Evolutionary conservation across 2,888 invertebrate species (phyloP), one percentile per base, ranked within the genome.

Genomic region (Drosophila hamatofila): DNA sequence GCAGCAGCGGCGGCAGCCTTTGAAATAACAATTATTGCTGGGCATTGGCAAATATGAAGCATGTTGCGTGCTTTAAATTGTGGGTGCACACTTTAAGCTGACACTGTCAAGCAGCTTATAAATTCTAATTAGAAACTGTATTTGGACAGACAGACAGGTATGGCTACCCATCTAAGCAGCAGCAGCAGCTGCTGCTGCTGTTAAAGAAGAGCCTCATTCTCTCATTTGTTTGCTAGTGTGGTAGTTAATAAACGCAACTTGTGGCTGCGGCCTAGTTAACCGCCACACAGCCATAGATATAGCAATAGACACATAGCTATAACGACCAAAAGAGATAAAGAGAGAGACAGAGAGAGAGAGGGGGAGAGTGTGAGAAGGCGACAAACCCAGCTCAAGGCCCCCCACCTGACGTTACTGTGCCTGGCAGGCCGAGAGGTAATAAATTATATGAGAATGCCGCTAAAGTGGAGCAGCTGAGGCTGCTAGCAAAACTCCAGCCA

Each of bases 401-500:
- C 39, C 39, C 70, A 65, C 64, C 79, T 65, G 63, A 62, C 63
- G 54, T 55, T 41, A 56, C 30, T 30, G 60, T 66, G 64, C 60
- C 70, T 86, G 79, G 62, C 81, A 61, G 67, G 54, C 65, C 66
- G 71, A 75, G 62, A 69, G 75, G 90, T 76, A 87, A 87, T 87
- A 87, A 87, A 87, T 87, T 87, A 87, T 84, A 89, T 81, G 88
- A 90, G 89, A 84, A 89, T 82, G 90, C 90, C 87, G 85, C 90
- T 77, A 90, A 86, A 86, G 89, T 81, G 84, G 86, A 86, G 83
- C 86, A 86, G 86, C 90, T 86, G 86, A 71, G 84, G 83, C 81
- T 75, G 75, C 63, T 69, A 76, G 78, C 83, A 71, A 71, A 74
- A 79, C 80, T 68, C 72, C 79, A 58, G 39, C 57, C 65, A 30